Evolutionary conservation across 2,113 vertebrate genomes (phyloP).

Genomic region (Aldabrachelys gigantea): DNA sequence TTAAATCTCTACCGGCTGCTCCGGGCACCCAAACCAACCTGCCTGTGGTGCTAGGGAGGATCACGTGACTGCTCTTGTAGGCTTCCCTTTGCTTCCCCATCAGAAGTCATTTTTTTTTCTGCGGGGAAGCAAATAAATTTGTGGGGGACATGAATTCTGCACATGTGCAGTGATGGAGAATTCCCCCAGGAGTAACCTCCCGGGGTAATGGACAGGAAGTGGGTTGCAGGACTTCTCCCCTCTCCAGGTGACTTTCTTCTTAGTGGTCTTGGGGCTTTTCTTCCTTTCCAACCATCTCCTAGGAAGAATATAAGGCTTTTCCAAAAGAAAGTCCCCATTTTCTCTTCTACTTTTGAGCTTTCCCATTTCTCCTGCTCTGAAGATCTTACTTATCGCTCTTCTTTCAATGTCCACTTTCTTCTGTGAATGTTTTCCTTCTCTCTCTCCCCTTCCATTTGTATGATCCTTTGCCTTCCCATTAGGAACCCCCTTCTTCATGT

Average conservation of each 20-base stretch:
- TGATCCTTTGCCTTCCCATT: not conserved
- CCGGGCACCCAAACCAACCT: too few species aligned
- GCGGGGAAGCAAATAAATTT: too few species aligned
- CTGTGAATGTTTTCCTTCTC: not conserved
- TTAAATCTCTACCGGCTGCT: too few species aligned
- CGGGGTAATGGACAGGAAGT: not conserved
- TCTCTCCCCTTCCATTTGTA: not conserved
- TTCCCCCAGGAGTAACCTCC: not conserved
- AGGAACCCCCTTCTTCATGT: not conserved
- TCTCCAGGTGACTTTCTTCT: not conserved
- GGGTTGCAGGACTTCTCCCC: not conserved
- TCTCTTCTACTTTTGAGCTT: not conserved
- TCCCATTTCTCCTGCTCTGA: not conserved
- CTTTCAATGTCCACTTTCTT: not conserved
- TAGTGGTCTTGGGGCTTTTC: not conserved
- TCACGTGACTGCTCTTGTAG: too few species aligned
- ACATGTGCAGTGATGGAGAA: too few species aligned
- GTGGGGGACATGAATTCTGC: too few species aligned
- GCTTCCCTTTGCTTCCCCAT: too few species aligned
- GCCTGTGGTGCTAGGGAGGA: too few species aligned
- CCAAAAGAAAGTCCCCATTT: not conserved
- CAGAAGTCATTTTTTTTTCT: too few species aligned
- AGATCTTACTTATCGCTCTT: not conserved
- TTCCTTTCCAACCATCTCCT: not conserved
- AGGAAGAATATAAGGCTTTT: not conserved